Percentiles rank a stretch among this genome's conserved stretches.
Conservation (phyloP, 1,140 invertebrate genomes). For the Ridgeia piscesae region DNA sequence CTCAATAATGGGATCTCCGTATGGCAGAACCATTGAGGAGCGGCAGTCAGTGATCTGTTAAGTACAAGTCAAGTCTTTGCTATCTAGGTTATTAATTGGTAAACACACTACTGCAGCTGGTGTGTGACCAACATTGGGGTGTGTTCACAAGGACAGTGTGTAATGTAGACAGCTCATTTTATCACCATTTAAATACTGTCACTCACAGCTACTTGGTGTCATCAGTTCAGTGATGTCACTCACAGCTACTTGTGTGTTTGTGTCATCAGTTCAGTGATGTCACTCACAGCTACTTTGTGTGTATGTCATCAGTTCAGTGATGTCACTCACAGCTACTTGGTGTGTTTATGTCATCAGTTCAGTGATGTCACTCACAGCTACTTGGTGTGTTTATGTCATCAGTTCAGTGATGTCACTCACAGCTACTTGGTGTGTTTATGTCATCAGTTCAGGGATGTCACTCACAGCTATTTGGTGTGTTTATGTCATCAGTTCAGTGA, state of each 20-base stretch:
- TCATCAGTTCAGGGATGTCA: not conserved
- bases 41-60: not conserved
- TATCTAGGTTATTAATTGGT: not conserved
- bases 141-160: not conserved
- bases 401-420: not conserved
- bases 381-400: not conserved
- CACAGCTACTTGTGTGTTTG: not conserved
- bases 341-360: not conserved
- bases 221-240: not conserved
- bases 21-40: not conserved
- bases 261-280: not conserved
- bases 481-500: not conserved
- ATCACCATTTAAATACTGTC: not conserved
- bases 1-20: not conserved
- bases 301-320: not conserved
- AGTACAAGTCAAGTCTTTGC: not conserved
- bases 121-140: not conserved
- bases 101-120: not conserved
- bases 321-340: not conserved
- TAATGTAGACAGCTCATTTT: not conserved
- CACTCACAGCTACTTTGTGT: not conserved
- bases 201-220: not conserved
- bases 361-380: not conserved
- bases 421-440: not conserved
- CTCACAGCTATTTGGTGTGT: not conserved